Evolutionary conservation across 2,797 vertebrate species (phyloP).

Genomic region (Chaetophractus vellerosus): DNA sequence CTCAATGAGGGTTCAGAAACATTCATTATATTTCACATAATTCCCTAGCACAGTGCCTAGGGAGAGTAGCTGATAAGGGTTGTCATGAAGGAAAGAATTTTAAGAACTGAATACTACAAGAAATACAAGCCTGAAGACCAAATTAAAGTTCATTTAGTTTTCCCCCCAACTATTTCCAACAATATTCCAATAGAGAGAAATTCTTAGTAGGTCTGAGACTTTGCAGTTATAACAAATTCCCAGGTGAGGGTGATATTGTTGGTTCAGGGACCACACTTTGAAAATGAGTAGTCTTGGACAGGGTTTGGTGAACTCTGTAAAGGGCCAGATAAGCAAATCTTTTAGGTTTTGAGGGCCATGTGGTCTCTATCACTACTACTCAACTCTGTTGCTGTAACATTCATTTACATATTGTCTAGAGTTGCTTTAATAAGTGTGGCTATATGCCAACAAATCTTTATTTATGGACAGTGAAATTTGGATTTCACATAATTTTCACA

Average conservation of each 20-base stretch:
- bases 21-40: background rate
- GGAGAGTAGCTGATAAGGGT: background rate
- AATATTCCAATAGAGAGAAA: background rate
- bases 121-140: background rate
- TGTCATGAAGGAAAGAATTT: background rate
- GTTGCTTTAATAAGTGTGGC: background rate
- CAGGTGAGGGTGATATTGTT: background rate
- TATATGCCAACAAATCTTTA: background rate
- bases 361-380: background rate
- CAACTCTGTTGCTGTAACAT: background rate
- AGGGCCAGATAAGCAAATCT: background rate
- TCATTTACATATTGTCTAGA: no score
- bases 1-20: background rate
- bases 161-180: background rate
- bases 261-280: background rate
- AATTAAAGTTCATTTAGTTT: background rate
- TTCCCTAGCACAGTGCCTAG: background rate
- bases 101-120: background rate
- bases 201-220: background rate
- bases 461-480: background rate
- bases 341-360: background rate
- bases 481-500: background rate
- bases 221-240: background rate
- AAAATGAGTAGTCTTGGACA: background rate
- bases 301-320: background rate